A percentile compares a stretch with the other conserved stretches of the same genome.
phyloP scores from a whole-genome alignment of 2,888 invertebrate species.

The Onchidella celtica region DNA sequence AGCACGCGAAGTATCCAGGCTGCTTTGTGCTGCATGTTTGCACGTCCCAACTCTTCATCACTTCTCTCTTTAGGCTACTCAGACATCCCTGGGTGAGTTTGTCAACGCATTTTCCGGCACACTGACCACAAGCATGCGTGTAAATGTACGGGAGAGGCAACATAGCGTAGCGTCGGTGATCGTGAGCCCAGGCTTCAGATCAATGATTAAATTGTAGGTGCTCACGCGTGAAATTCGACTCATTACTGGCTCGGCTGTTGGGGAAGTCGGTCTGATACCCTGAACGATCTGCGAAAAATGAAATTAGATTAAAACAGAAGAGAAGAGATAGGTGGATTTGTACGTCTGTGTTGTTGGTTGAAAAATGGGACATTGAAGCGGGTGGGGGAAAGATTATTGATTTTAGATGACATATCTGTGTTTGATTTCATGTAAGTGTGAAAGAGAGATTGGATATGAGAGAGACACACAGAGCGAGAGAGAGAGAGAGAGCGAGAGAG shows the following conservation, averaged over 20 bases:
- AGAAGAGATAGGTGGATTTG: too few species aligned
- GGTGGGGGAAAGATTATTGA: too few species aligned
- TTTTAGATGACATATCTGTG: too few species aligned
- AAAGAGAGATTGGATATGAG: too few species aligned
- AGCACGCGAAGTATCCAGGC: constrained; percentile 23
- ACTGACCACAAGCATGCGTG: constrained; percentile 29
- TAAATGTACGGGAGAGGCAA: neutral
- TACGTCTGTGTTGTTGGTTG: too few species aligned
- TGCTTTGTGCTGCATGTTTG: constrained; percentile 2
- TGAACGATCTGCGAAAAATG: too few species aligned
- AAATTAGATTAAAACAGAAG: too few species aligned
- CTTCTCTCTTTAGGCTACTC: neutral
- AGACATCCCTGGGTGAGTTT: neutral
- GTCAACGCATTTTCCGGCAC: neutral
- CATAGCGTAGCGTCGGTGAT: neutral
- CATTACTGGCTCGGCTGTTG: neutral
- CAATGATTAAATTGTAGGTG: constrained; percentile 41
- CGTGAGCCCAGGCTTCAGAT: neutral
- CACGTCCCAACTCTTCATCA: neutral
- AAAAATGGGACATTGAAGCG: too few species aligned
- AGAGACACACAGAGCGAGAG: too few species aligned
- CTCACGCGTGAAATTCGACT: constrained; percentile 25
- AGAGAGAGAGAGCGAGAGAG: too few species aligned
- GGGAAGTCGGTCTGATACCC: too few species aligned
- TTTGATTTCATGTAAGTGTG: too few species aligned